Conservation (phyloP, 1,140 invertebrate species). For the Bombus polaris region DNA sequence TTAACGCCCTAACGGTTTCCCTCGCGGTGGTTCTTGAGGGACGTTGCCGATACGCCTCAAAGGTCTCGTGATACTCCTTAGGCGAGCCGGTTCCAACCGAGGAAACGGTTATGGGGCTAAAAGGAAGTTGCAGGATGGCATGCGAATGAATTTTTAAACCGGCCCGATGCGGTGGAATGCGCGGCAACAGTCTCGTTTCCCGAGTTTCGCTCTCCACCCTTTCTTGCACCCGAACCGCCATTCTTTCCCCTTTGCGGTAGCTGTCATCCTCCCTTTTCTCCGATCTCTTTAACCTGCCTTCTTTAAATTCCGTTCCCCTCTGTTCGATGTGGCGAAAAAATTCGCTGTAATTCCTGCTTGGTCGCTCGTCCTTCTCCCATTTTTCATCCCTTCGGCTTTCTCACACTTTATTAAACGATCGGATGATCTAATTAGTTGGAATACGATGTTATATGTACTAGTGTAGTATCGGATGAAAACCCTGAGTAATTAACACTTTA, state of each 20-base stretch:
- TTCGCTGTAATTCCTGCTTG: constrained; percentile 61
- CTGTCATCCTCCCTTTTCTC: constrained; percentile 50
- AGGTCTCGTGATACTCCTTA: constrained; percentile 50
- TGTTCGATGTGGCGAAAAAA: neutral
- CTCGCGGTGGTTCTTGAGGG: constrained; percentile 1
- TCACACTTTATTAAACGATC: too few species aligned
- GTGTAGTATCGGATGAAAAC: too few species aligned
- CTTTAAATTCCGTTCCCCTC: neutral
- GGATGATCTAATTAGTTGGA: too few species aligned
- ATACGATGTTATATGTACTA: too few species aligned
- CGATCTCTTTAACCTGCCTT: neutral
- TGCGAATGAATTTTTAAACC: constrained; percentile 66
- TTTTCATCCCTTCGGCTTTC: neutral
- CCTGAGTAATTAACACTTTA: too few species aligned
- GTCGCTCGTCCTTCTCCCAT: constrained; percentile 1
- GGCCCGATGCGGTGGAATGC: constrained; percentile 25
- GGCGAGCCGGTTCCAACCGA: constrained; percentile 36
- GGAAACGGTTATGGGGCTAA: constrained; percentile 15
- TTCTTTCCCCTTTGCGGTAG: neutral
- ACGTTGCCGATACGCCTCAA: constrained; percentile 23
- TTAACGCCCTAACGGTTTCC: constrained; percentile 63
- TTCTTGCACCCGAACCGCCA: neutral
- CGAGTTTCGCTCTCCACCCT: neutral
- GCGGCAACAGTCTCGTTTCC: constrained; percentile 12
- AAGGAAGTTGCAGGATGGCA: constrained; percentile 23